These are phyloP conservation scores for Patella caerulea DNA, from an alignment of 2,888 invertebrate genomes.

Conservation along the genomic window DNA sequence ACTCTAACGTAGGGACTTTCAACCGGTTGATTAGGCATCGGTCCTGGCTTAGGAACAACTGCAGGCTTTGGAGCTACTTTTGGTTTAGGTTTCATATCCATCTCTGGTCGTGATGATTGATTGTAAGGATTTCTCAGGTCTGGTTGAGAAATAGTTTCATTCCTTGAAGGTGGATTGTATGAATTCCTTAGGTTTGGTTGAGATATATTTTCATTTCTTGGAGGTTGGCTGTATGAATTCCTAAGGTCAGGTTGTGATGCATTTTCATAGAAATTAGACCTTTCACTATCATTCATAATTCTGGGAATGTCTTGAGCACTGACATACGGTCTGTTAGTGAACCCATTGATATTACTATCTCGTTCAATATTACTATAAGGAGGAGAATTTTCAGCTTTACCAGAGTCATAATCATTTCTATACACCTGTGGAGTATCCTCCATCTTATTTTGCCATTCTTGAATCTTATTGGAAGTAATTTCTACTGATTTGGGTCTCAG, in stretches of 20 bases:
- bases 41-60: constrained; percentile 45
- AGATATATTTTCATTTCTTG: too few species aligned
- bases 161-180: too few species aligned
- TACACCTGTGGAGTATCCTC: constrained; percentile 36
- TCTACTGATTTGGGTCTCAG: constrained; percentile 61
- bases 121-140: constrained; percentile 61
- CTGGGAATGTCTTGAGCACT: constrained; percentile 62
- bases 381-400: constrained; percentile 10
- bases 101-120: constrained; percentile 47
- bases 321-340: constrained; percentile 15
- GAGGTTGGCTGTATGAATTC: constrained; percentile 59
- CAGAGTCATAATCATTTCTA: background rate
- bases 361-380: constrained; percentile 46
- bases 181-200: too few species aligned
- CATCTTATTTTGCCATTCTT: constrained; percentile 62
- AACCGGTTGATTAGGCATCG: constrained; percentile 47
- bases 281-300: constrained; percentile 58
- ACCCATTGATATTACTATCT: constrained; percentile 13
- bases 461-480: constrained; percentile 51
- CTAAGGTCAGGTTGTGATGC: constrained; percentile 55
- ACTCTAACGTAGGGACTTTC: constrained; percentile 45
- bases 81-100: constrained; percentile 42
- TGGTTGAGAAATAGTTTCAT: constrained; percentile 35
- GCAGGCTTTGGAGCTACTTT: constrained; percentile 54
- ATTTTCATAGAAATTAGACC: constrained; percentile 65